These are phyloP conservation scores for Tanypteryx hageni DNA, from an alignment of 2,888 invertebrate species.

Conservation along the genomic window DNA sequence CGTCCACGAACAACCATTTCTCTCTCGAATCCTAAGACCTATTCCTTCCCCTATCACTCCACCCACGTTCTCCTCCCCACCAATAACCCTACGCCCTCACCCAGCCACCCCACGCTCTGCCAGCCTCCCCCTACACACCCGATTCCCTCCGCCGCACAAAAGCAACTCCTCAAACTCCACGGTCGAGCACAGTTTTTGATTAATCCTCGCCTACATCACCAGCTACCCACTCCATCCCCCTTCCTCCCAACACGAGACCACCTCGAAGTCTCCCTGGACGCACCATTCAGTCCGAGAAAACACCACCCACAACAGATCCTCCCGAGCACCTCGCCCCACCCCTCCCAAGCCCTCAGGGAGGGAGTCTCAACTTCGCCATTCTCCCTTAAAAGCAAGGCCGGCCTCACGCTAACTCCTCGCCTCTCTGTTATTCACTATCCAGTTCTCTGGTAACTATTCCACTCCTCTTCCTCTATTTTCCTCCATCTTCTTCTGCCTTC, in stretches of 20 bases:
- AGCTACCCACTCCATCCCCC: neutral
- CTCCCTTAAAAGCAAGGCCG: too few relatives aligned
- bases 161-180: neutral
- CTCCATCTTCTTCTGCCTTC: too few relatives aligned
- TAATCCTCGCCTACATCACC: slow-evolving; percentile 19
- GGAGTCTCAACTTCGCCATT: too few relatives aligned
- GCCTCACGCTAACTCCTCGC: too few relatives aligned
- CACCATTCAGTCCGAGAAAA: neutral
- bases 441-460: too few relatives aligned
- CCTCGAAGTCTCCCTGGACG: neutral
- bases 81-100: neutral
- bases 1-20: slow-evolving; percentile 2
- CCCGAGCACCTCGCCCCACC: too few relatives aligned
- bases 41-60: neutral
- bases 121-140: too few relatives aligned
- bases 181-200: neutral
- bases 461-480: too few relatives aligned
- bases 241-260: neutral
- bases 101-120: too few relatives aligned
- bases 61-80: neutral
- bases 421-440: too few relatives aligned
- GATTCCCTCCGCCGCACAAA: too few relatives aligned
- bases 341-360: too few relatives aligned
- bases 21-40: neutral
- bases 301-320: neutral